Percentiles rank a stretch among this genome's conserved stretches.
Evolutionary conservation across 2,113 vertebrate species (phyloP).

Genomic region (Myrmecobius fasciatus): DNA sequence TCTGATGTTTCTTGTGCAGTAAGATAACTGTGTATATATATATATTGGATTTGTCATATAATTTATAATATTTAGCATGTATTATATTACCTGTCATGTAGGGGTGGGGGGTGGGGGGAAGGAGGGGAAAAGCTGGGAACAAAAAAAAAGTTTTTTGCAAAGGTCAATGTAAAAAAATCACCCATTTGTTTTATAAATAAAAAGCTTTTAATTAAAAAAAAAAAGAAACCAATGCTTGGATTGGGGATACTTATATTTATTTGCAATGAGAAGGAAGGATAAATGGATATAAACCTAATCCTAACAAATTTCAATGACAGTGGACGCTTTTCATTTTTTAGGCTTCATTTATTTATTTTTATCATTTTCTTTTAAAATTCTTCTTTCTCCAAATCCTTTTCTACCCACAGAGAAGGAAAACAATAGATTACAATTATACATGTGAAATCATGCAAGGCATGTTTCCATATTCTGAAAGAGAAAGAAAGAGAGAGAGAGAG

Average conservation of each 20-base stretch:
- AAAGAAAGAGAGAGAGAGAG: not conserved
- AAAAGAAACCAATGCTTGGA: conserved; percentile 45
- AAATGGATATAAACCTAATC: conserved; percentile 48
- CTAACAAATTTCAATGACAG: conserved; percentile 12
- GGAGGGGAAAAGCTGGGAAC: too few species aligned
- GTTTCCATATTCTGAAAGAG: not conserved
- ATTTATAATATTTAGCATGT: too few species aligned
- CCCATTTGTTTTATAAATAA: too few species aligned
- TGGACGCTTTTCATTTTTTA: conserved; percentile 19
- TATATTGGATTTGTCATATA: too few species aligned
- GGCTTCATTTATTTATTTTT: not conserved
- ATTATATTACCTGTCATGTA: too few species aligned
- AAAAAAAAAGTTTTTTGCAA: too few species aligned
- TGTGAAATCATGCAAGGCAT: not conserved
- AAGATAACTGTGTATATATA: too few species aligned
- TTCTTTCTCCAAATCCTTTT: not conserved
- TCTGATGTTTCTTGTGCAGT: too few species aligned
- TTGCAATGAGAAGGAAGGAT: conserved; percentile 47
- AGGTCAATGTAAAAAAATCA: too few species aligned
- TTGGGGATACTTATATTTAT: conserved; percentile 29
- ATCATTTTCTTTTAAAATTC: not conserved
- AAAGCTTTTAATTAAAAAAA: too few species aligned
- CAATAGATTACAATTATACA: not conserved
- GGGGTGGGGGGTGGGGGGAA: too few species aligned
- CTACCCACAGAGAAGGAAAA: not conserved